Evolutionary conservation across 2,888 invertebrate species (phyloP), one percentile per base, ranked within the genome.

Genomic region (Resseliella maxima): DNA sequence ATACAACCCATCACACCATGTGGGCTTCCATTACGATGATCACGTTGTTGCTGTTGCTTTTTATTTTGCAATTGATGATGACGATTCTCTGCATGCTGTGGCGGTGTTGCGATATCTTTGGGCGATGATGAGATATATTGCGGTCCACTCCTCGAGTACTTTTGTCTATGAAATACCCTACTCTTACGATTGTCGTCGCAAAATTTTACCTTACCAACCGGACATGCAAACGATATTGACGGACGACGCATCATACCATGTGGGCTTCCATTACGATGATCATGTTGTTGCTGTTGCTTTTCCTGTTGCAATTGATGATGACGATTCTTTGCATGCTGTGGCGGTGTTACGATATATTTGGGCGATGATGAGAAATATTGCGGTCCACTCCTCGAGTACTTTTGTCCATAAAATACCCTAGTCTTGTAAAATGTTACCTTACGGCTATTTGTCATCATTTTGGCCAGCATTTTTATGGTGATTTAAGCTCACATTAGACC

Each of bases 161-260:
- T 83, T n/a, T 38, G 83, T 83, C 21, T n/a, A 83, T 36, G 38
- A 38, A 38, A 83, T 36, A 38, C 83, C 6, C 24, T 38, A 21
- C 18, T 36, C 35, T 35, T 35, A 36, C 35, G 35, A 21, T 36
- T 81, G 35, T 81, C 36, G n/a, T 36, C 27, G 64, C 1, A 64
- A 64, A 64, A n/a, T n/a, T n/a, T n/a, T n/a, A n/a, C n/a, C n/a
- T n/a, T n/a, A n/a, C n/a, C n/a, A n/a, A n/a, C n/a, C n/a, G n/a
- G n/a, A n/a, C n/a, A n/a, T n/a, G 86, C 81, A 54, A 54, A 85
- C 24, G 72, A 45, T 59, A 46, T 31, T 85, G 87, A 81, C 86
- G 87, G 86, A 46, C 87, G 86, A 83, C 87, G 86, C 27, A 83
- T 85, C 5, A 85, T 41, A 85, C 87, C 45, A 46, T 86, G 81